phyloP scores from a whole-genome alignment of 2,113 vertebrate species.

The Misgurnus anguillicaudatus region DNA sequence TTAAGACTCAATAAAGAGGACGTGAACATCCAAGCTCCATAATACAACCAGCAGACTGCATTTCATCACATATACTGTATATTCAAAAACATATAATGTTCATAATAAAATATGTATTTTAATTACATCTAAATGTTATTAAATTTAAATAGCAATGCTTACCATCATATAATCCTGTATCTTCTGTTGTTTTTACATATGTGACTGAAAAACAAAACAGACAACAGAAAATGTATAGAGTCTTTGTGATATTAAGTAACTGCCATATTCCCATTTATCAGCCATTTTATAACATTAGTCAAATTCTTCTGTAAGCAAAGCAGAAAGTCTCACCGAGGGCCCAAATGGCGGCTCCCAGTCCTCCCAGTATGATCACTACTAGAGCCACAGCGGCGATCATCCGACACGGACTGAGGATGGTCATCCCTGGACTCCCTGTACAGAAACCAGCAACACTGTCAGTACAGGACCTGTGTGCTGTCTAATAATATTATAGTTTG shows the following conservation, averaged over 20 bases:
- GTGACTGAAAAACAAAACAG: constrained; percentile 62
- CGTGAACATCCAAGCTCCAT: no score
- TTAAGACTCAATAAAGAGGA: no score
- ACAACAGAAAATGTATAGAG: constrained; percentile 13
- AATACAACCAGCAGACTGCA: no score
- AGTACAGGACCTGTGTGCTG: constrained; percentile 15
- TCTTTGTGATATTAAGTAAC: constrained; percentile 4
- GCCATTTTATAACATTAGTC: background rate
- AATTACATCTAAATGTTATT: no score
- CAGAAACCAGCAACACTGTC: background rate
- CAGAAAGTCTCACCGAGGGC: constrained; percentile 71
- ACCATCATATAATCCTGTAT: constrained; percentile 78
- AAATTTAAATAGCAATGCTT: constrained; percentile 22
- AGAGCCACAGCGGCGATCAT: constrained; percentile 64
- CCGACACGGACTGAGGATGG: constrained; percentile 72
- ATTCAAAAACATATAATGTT: no score
- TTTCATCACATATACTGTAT: no score
- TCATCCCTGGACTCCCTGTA: constrained; percentile 71
- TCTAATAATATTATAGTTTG: background rate
- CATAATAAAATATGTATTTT: no score
- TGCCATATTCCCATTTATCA: background rate
- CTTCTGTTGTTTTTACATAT: constrained; percentile 74
- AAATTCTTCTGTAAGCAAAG: background rate
- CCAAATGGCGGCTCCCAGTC: constrained; percentile 75
- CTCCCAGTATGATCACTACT: constrained; percentile 71